Conservation (phyloP, 2,888 invertebrate genomes). For the Plutella xylostella region DNA sequence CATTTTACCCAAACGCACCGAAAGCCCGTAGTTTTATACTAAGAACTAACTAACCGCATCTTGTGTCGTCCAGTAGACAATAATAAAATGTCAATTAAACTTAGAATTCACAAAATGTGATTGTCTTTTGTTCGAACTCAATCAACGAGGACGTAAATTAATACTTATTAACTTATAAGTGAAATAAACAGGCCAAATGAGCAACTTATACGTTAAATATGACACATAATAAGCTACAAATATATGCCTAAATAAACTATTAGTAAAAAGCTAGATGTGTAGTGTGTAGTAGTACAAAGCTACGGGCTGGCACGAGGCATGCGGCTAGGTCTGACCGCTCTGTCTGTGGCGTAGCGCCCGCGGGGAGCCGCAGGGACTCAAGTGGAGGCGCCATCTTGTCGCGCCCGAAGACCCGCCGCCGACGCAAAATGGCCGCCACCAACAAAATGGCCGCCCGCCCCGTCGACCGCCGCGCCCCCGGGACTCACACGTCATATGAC, state of each 20-base stretch:
- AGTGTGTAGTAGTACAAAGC: background rate
- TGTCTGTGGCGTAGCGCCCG: conserved; percentile 34
- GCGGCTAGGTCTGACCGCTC: conserved; percentile 26
- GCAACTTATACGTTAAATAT: no score
- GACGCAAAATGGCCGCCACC: conserved; percentile 16
- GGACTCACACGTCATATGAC: conserved; percentile 37
- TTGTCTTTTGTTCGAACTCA: no score
- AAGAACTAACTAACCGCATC: background rate
- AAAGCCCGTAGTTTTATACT: background rate
- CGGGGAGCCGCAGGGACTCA: conserved; percentile 37
- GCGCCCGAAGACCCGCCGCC: conserved; percentile 32
- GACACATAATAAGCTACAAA: background rate
- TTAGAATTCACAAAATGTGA: no score
- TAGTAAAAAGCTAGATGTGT: background rate
- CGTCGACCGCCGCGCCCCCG: conserved; percentile 21
- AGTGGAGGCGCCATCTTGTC: conserved; percentile 47
- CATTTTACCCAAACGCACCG: conserved; percentile 31
- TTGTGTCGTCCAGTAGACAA: no score
- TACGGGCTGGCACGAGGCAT: background rate
- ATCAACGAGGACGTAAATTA: no score
- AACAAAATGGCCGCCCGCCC: conserved; percentile 16
- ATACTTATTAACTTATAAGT: no score
- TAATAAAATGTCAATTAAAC: no score
- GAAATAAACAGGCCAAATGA: no score
- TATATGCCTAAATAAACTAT: background rate